These are phyloP conservation scores for Papilio polytes DNA, from an alignment of 1,140 invertebrate species.

Conservation along the genomic window DNA sequence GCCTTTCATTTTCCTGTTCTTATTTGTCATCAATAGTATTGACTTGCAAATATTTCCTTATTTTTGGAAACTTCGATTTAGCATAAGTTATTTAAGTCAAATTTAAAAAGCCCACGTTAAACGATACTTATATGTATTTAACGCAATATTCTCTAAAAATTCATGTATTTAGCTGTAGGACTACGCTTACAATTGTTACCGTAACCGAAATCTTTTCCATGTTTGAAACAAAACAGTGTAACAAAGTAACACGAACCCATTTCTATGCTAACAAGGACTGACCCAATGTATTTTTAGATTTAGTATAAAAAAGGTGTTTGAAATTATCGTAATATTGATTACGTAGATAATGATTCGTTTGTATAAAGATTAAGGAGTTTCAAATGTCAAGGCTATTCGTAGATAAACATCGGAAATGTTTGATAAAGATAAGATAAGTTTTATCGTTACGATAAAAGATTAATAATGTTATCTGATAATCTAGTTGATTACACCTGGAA, in stretches of 20 bases:
- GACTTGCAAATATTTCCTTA: too few species aligned
- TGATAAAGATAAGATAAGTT: neutral
- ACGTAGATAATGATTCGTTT: neutral
- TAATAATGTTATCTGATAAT: neutral
- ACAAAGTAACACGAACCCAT: neutral
- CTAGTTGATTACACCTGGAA: neutral
- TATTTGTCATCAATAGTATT: too few species aligned
- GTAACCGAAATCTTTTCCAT: too few species aligned
- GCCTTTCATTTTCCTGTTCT: too few species aligned
- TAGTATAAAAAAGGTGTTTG: conserved; percentile 2
- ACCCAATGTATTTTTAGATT: neutral
- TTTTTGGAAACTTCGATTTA: too few species aligned
- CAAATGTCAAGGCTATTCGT: neutral
- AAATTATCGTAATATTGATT: neutral
- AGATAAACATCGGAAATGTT: conserved; percentile 1
- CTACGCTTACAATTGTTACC: too few species aligned
- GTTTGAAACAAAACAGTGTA: too few species aligned
- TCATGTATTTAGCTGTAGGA: too few species aligned
- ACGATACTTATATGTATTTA: too few species aligned
- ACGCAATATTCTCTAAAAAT: too few species aligned
- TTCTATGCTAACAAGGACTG: conserved; percentile 21
- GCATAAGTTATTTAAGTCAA: too few species aligned
- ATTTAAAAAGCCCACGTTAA: too few species aligned
- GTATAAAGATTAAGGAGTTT: neutral
- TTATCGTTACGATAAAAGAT: conserved; percentile 5